Conservation (phyloP, 2,113 vertebrate species). For the Macrotus californicus region DNA sequence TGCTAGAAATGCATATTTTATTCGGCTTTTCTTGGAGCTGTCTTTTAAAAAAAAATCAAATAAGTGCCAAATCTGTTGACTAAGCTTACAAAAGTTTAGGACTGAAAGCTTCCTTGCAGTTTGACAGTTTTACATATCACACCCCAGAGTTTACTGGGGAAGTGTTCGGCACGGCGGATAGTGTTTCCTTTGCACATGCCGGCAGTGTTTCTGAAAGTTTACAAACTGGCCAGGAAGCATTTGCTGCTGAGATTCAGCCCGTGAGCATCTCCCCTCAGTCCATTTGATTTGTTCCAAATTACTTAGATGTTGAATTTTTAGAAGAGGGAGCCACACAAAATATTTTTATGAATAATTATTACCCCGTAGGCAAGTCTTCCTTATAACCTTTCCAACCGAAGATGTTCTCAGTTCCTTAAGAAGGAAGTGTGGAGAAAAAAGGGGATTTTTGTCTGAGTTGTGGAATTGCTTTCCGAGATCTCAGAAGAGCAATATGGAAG, state of each 20-base stretch:
- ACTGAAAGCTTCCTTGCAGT: conserved; percentile 35
- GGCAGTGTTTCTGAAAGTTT: conserved; percentile 23
- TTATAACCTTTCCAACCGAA: background rate
- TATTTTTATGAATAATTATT: conserved; percentile 10
- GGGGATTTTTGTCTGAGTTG: background rate
- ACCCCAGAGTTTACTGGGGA: conserved; percentile 40
- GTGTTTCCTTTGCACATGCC: conserved; percentile 36
- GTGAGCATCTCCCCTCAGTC: background rate
- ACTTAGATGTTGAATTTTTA: conserved; percentile 29
- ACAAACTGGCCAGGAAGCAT: conserved; percentile 43
- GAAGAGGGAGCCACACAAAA: rapidly evolving
- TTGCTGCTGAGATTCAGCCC: conserved; percentile 52
- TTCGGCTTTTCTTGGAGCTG: conserved; percentile 2
- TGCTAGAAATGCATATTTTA: conserved; percentile 18
- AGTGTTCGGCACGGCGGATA: background rate
- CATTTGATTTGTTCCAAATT: conserved; percentile 10
- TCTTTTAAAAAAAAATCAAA: background rate
- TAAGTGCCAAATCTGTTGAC: conserved; percentile 40
- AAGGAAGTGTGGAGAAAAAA: background rate
- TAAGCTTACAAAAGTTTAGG: background rate
- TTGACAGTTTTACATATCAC: conserved; percentile 50
- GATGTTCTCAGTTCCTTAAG: background rate
- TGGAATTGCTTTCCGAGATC: background rate
- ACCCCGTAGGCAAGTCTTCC: background rate
- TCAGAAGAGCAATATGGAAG: background rate